Conservation (phyloP, 1,140 invertebrate species). For the Chelonus insularis region DNA sequence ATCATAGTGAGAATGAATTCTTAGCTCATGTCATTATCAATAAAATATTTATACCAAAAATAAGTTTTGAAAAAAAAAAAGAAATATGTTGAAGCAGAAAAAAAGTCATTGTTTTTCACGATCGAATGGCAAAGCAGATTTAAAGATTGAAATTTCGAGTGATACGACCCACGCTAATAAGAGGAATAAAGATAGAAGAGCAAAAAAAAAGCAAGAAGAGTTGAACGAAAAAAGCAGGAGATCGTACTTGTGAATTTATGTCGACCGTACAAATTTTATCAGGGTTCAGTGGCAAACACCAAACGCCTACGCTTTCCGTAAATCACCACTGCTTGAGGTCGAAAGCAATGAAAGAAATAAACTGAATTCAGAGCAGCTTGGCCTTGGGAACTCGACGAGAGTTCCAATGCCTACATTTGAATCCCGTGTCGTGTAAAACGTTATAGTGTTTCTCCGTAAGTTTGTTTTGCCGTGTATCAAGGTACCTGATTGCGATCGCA, state of each 20-base stretch:
- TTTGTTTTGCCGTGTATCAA: conserved; percentile 29
- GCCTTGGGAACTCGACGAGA: conserved; percentile 16
- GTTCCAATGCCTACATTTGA: conserved; percentile 8
- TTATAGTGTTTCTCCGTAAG: conserved; percentile 17
- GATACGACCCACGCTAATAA: neutral
- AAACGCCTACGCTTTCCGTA: conserved; percentile 53
- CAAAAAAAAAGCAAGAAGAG: conserved; percentile 8
- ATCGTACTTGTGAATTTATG: conserved; percentile 58
- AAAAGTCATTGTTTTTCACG: conserved; percentile 28
- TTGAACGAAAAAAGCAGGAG: conserved; percentile 3
- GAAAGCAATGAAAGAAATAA: neutral
- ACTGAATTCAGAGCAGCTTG: conserved; percentile 16
- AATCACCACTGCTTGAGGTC: conserved; percentile 41
- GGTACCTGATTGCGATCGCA: conserved; percentile 29
- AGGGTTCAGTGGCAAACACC: conserved; percentile 58
- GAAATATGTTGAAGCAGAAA: no score
- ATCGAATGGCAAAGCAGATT: conserved; percentile 17
- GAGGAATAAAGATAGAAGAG: neutral
- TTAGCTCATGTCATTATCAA: no score
- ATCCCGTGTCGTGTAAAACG: conserved; percentile 15
- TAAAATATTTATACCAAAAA: no score
- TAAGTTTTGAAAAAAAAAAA: no score
- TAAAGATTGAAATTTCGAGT: conserved; percentile 18
- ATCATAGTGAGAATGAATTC: no score
- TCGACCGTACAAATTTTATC: conserved; percentile 60